Evolutionary conservation across 2,113 vertebrate species (phyloP).

Genomic region (Chaetorhynchus papuensis): DNA sequence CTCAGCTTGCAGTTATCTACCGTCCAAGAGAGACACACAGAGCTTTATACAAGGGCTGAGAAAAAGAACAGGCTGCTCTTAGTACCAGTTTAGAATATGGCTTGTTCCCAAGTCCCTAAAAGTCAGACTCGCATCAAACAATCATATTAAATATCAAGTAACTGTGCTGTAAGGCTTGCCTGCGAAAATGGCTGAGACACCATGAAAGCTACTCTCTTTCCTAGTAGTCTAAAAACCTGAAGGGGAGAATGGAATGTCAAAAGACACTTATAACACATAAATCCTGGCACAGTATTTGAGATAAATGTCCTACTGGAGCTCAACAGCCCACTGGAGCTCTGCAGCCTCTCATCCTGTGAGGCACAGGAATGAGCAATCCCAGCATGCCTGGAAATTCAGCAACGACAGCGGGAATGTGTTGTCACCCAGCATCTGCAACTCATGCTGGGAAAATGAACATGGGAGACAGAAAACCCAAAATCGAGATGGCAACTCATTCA

Average conservation of each 20-base stretch:
- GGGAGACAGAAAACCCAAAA: background rate
- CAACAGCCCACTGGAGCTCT: background rate
- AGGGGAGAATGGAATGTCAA: background rate
- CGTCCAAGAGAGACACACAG: background rate
- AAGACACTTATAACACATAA: background rate
- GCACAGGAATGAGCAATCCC: background rate
- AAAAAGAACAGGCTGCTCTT: background rate
- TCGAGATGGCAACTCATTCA: background rate
- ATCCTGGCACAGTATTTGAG: background rate
- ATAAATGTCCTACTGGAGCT: background rate
- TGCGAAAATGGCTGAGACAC: background rate
- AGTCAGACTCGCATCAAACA: background rate
- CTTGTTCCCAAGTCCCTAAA: background rate
- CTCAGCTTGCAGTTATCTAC: background rate
- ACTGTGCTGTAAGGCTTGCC: background rate
- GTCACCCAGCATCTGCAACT: background rate
- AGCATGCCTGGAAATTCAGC: constrained; percentile 5
- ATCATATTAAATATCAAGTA: background rate
- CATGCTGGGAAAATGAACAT: background rate
- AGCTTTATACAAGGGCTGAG: background rate
- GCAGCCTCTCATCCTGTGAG: background rate
- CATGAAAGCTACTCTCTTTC: background rate
- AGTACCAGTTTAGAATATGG: background rate
- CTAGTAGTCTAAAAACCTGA: background rate
- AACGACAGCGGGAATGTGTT: background rate